A percentile compares a stretch with the other conserved stretches of the same genome.
These are phyloP conservation scores for Dasypogon diadema DNA, from an alignment of 2,888 invertebrate genomes.

Conservation along the genomic window DNA sequence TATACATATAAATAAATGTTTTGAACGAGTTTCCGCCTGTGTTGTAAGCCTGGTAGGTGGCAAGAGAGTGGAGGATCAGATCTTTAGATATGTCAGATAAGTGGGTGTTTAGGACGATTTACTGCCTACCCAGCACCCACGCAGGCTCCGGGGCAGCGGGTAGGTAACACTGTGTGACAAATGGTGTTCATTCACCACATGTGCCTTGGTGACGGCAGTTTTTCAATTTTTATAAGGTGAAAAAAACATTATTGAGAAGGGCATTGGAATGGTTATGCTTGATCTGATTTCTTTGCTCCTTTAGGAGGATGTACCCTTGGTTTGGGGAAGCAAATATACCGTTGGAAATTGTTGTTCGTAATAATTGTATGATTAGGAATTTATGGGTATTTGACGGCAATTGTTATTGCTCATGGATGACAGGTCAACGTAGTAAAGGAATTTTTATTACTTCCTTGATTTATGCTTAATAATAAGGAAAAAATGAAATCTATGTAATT, in stretches of 20 bases:
- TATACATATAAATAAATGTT: slow-evolving; percentile 22
- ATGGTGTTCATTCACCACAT: slow-evolving; percentile 46
- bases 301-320: neutral
- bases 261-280: neutral
- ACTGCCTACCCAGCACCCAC: slow-evolving; percentile 2
- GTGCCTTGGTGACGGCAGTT: slow-evolving; percentile 32
- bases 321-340: neutral
- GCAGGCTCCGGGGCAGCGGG: neutral
- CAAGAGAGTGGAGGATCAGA: slow-evolving; percentile 10
- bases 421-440: neutral
- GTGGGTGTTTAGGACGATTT: slow-evolving; percentile 44
- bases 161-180: slow-evolving; percentile 45
- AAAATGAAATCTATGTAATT: no score
- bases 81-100: slow-evolving; percentile 44
- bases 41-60: neutral
- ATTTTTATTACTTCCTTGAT: slow-evolving; percentile 43
- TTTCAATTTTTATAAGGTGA: slow-evolving; percentile 49
- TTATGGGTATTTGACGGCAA: slow-evolving; percentile 29
- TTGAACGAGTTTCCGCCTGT: slow-evolving; percentile 18
- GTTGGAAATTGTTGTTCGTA: neutral
- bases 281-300: neutral
- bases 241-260: neutral
- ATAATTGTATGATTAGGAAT: slow-evolving; percentile 47
- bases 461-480: slow-evolving; percentile 19
- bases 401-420: slow-evolving; percentile 11